These are phyloP conservation scores for Aptenodytes forsteri DNA, from an alignment of 2,113 vertebrate species.

Conservation along the genomic window DNA sequence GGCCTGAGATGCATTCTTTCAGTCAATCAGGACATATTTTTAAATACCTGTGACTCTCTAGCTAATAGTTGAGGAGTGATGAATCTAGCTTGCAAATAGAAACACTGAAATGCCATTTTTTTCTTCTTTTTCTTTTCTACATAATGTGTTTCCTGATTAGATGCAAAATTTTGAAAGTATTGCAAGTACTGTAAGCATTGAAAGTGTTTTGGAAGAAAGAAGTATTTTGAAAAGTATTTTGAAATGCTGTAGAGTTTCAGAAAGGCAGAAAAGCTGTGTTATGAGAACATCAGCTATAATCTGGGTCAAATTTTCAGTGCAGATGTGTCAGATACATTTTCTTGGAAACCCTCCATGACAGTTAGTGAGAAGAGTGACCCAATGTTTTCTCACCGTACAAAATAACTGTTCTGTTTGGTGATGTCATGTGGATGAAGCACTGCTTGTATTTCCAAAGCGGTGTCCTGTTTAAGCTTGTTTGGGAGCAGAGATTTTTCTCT, in stretches of 20 bases:
- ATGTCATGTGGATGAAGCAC: neutral
- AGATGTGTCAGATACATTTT: constrained; percentile 22
- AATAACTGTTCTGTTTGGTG: neutral
- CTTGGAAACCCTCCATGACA: constrained; percentile 18
- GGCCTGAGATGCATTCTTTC: neutral
- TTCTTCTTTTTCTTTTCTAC: neutral
- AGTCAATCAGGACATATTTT: neutral
- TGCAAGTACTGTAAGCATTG: neutral
- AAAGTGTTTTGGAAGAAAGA: neutral
- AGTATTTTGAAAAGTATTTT: neutral
- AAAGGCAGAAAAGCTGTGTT: neutral
- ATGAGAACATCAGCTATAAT: neutral
- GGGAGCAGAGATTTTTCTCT: neutral
- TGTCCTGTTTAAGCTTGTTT: neutral
- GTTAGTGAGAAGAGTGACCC: constrained; percentile 19
- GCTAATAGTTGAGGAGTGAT: neutral
- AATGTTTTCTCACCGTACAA: constrained; percentile 7
- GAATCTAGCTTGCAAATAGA: neutral
- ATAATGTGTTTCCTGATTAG: neutral
- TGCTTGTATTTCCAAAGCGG: neutral
- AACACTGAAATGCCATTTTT: neutral
- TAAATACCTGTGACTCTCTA: neutral
- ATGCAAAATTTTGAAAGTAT: neutral
- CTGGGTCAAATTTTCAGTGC: constrained; percentile 7
- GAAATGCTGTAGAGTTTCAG: neutral